These are phyloP conservation scores for Atopsyche davidsoni DNA, from an alignment of 1,140 invertebrate genomes.

Conservation along the genomic window DNA sequence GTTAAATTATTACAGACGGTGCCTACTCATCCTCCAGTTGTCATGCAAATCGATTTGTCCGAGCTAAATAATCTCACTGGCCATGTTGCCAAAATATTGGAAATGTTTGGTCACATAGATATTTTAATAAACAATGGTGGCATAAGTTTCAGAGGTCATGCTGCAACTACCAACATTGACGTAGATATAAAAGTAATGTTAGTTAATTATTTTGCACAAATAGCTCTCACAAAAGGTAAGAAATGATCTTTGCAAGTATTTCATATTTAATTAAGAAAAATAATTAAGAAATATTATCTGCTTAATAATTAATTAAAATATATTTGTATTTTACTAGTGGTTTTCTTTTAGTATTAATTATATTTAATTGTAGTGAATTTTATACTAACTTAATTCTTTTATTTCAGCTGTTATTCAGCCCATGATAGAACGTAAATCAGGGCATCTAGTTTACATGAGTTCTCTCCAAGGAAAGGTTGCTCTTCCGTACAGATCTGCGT, in stretches of 20 bases:
- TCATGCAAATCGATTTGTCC: constrained; percentile 71
- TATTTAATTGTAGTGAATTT: background rate
- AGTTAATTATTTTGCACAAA: constrained; percentile 90
- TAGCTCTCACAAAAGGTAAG: constrained; percentile 86
- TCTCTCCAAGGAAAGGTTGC: constrained; percentile 89
- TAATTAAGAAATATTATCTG: too few relatives aligned
- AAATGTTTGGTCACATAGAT: constrained; percentile 71
- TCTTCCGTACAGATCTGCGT: constrained; percentile 81
- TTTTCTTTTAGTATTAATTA: background rate
- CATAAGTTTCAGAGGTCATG: constrained; percentile 73
- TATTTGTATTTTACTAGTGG: background rate
- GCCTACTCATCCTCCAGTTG: constrained; percentile 63
- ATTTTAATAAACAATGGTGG: constrained; percentile 93
- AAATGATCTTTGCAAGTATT: too few relatives aligned
- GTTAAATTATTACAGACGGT: constrained; percentile 52
- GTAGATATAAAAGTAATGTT: constrained; percentile 87
- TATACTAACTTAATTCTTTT: constrained; percentile 21
- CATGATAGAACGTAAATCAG: constrained; percentile 72
- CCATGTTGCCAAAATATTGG: constrained; percentile 60
- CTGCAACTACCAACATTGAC: constrained; percentile 69
- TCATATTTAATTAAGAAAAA: too few relatives aligned
- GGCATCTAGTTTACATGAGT: constrained; percentile 86
- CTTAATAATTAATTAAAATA: too few relatives aligned
- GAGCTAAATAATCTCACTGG: constrained; percentile 59
- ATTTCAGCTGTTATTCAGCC: constrained; percentile 69